Conservation (phyloP, 2,113 vertebrate genomes). For the Thamnaconus septentrionalis region DNA sequence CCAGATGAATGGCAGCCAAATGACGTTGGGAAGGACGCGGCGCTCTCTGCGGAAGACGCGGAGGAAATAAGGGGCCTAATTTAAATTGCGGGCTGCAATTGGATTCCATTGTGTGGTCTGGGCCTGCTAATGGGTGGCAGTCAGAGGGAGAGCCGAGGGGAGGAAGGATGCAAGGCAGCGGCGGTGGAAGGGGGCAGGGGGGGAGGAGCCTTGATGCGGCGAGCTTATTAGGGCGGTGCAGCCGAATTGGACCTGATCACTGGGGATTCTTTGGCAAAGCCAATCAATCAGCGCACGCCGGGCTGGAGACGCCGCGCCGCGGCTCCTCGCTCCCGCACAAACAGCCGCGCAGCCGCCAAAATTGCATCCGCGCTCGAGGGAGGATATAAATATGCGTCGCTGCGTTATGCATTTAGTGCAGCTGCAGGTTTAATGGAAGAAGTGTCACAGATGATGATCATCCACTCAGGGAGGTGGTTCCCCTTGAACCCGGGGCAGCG, state of each 20-base stretch:
- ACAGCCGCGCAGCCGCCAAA: no score
- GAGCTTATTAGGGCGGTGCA: no score
- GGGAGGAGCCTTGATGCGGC: slow-evolving; percentile 46
- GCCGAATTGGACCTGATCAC: slow-evolving; percentile 60
- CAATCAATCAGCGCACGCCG: slow-evolving; percentile 38
- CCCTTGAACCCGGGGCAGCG: no score
- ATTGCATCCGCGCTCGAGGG: no score
- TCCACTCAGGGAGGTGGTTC: no score
- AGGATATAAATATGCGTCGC: no score
- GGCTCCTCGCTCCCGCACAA: no score
- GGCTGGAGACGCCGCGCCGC: not conserved
- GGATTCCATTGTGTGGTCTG: slow-evolving; percentile 51
- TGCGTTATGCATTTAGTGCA: no score
- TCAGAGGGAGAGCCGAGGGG: slow-evolving; percentile 30
- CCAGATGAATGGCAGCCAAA: slow-evolving; percentile 31
- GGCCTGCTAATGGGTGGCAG: slow-evolving; percentile 52
- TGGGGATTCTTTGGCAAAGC: slow-evolving; percentile 60
- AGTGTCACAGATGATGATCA: no score
- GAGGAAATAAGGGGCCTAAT: slow-evolving; percentile 50
- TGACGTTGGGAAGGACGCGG: slow-evolving; percentile 19
- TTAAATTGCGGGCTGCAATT: slow-evolving; percentile 55
- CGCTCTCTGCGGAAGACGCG: slow-evolving; percentile 19
- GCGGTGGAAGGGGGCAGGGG: not conserved
- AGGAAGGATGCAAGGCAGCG: slow-evolving; percentile 29
- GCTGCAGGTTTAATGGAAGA: no score